Percentiles rank a stretch among this genome's conserved stretches.
phyloP scores from a whole-genome alignment of 53 echinoderm and acorn worm genomes.

The Henricia sp. region DNA sequence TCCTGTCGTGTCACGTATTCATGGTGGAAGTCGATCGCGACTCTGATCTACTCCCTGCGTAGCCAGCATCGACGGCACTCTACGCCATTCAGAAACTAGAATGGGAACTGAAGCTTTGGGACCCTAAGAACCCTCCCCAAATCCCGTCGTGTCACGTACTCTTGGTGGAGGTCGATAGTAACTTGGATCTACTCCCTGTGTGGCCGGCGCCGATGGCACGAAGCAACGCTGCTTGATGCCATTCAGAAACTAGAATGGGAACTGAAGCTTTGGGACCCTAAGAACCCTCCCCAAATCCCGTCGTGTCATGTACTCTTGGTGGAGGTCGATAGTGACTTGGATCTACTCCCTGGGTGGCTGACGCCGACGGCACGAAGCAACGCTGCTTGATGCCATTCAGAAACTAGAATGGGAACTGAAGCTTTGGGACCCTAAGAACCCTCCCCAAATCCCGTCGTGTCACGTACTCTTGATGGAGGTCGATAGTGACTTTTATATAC shows the following conservation, averaged over 20 bases:
- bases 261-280: constrained; percentile 87
- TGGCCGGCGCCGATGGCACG: neutral
- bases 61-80: constrained; percentile 89
- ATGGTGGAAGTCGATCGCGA: no score
- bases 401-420: neutral
- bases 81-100: constrained; percentile 97
- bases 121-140: constrained; percentile 85
- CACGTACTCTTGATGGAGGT: no score
- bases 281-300: constrained; percentile 83
- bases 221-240: neutral
- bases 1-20: no score
- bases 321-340: constrained; percentile 92
- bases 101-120: constrained; percentile 95
- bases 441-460: no score
- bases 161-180: constrained; percentile 91
- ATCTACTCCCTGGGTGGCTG: constrained; percentile 74
- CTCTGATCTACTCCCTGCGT: no score
- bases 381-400: neutral
- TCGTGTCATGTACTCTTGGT: constrained; percentile 92
- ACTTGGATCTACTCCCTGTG: constrained; percentile 90
- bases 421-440: no score
- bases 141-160: constrained; percentile 85
- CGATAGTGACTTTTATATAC: no score
- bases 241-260: constrained; percentile 47
- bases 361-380: neutral